These are phyloP conservation scores for Zapus hudsonius DNA, from an alignment of 2,113 vertebrate species.

Conservation along the genomic window DNA sequence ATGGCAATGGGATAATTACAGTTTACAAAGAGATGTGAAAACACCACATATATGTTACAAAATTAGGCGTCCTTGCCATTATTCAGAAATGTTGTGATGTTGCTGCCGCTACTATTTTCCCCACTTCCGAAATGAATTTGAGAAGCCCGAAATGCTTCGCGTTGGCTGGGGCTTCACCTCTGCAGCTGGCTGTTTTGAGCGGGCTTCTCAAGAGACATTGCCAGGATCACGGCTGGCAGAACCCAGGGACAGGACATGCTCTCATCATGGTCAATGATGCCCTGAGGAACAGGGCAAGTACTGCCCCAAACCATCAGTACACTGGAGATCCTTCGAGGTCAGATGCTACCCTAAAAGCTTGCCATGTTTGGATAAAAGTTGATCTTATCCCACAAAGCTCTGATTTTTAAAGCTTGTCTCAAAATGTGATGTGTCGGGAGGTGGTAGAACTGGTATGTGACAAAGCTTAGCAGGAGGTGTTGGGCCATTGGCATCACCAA, in stretches of 20 bases:
- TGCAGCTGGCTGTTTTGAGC: neutral
- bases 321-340: no score
- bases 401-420: neutral
- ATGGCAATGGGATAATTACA: slow-evolving; percentile 43
- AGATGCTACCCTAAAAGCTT: rapidly evolving
- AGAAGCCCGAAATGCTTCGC: neutral
- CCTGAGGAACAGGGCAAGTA: no score
- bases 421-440: no score
- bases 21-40: slow-evolving; percentile 60
- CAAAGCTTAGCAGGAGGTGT: neutral
- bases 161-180: neutral
- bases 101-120: neutral
- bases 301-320: no score
- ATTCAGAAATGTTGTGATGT: neutral
- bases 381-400: no score
- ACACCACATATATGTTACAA: neutral
- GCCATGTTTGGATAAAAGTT: neutral
- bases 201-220: neutral
- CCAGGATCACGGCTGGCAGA: neutral
- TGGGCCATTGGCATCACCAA: neutral
- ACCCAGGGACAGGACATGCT: neutral
- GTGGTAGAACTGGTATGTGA: no score
- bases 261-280: neutral
- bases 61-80: neutral
- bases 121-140: neutral